Base-by-base conservation (phyloP, 2,888 invertebrate genomes). In the Cephus pulcher region DNA sequence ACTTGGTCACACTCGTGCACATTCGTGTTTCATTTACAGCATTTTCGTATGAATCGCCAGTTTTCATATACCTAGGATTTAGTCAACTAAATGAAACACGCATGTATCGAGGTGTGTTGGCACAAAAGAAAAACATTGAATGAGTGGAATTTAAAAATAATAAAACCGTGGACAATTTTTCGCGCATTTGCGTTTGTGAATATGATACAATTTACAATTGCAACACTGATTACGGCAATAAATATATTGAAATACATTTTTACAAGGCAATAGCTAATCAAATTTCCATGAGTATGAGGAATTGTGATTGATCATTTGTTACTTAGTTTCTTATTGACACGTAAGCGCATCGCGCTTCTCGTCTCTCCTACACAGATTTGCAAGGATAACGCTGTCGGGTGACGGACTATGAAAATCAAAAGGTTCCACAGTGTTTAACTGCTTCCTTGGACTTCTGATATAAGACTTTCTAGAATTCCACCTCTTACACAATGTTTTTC, bases 321-420 rank as follows among this genome's bases (percentile, higher is more conserved):
- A 79, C 73, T 69, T 69, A 74, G 74, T 79, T 76, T 82, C 76
- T 73, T 82, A 82, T 35, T 77, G 37, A 70, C 81, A 40, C 15
- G 15, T 15, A 15, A 40, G 15, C 15, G 40, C 40, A 40, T 40
- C 40, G 40, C 40, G 40, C 15, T 40, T 40, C 40, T 40, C 40
- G 15, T 40, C 40, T 40, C 79, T 80, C 80, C 86, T 83, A 75
- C 82, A 87, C 68, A 93, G 88, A 86, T 91, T 88, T 78, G 86
- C 86, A n/a, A 87, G 91, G 76, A 94, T 92, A 77, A 92, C 84
- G 88, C 93, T 94, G 90, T 95, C 95, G 12, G 95, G 95, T 0
- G 95, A 95, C 3, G 93, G 93, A 70, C 92, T 92, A 40, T 92
- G 90, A 90, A 95, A 95, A 81, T 93, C 91, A 91, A 95, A 95